Evolutionary conservation across 2,113 vertebrate species (phyloP), one percentile per base, ranked within the genome.

Genomic region (Passer domesticus): DNA sequence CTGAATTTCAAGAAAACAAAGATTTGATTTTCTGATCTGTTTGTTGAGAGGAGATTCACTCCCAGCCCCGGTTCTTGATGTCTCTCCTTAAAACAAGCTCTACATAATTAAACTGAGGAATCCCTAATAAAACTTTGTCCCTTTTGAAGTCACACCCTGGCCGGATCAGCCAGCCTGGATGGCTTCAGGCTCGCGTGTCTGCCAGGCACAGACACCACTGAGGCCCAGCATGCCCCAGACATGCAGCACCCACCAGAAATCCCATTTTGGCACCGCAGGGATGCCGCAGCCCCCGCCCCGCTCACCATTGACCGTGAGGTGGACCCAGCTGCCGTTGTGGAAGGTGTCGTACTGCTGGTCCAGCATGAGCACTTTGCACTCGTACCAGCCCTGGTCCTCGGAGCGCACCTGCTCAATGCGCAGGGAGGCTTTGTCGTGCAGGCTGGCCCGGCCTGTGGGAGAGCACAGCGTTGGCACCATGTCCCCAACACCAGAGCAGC

Each of bases 301-400:
- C 77, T 98, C 95, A 99, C 99, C 99, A 1, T 99, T 99, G 97
- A 99, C 99, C 31, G 99, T 99, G 97, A 99, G 99, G 92, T 99
- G 99, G 87, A 99, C 99, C 99, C 99, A 99, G 98, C 99, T 99
- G 98, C 99, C 99, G 7, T 99, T 99, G 97, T 99, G 99, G 98
- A 99, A 99, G 97, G 99, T 99, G 98, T 99, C 99, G 91, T 99
- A 99, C 97, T 99, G 99, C 96, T 99, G 99, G 97, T 99, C 99
- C 98, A 99, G 97, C 98, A 98, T 99, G 97, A 99, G 99, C 90
- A 99, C 99, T 98, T 99, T 98, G 98, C 99, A 99, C 97, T 99
- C 99, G 53, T 99, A 99, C 99, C 99, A 99, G 98, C 99, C 99
- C 98, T 99, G 99, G 98, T 99, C 99, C 95, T 99, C 99, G 0